A percentile compares a stretch with the other conserved stretches of the same genome.
These are phyloP conservation scores for Trissoscelio sp. DNA, from an alignment of 2,888 invertebrate species.

Conservation along the genomic window DNA sequence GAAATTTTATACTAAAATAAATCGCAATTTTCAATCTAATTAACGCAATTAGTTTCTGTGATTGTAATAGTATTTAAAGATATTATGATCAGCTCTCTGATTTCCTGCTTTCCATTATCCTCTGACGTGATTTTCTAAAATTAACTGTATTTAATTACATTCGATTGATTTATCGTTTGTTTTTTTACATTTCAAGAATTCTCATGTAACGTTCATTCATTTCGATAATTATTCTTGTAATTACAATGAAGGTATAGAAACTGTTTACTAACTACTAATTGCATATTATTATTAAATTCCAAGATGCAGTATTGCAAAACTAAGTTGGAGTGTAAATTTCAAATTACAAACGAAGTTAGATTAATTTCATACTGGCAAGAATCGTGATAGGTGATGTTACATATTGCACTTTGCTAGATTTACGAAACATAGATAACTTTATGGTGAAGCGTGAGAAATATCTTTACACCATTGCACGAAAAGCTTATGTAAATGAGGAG, in stretches of 20 bases:
- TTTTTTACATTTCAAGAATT: constrained; percentile 5
- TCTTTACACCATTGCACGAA: constrained; percentile 29
- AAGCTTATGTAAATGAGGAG: constrained; percentile 27
- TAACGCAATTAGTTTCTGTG: too few species aligned
- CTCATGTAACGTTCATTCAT: background rate
- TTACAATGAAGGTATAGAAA: constrained; percentile 4
- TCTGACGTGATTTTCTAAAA: background rate
- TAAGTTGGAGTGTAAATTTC: constrained; percentile 33
- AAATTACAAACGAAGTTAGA: constrained; percentile 49
- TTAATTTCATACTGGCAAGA: constrained; percentile 49
- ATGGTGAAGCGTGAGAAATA: constrained; percentile 38
- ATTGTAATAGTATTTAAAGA: too few species aligned
- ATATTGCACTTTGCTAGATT: constrained; percentile 43
- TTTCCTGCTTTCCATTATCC: background rate
- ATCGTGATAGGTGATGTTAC: constrained; percentile 44
- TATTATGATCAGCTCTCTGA: background rate
- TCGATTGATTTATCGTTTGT: background rate
- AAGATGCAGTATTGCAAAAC: constrained; percentile 24
- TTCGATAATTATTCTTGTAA: constrained; percentile 11
- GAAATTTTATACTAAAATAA: too few species aligned
- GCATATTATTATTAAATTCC: constrained; percentile 30
- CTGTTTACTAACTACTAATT: constrained; percentile 31
- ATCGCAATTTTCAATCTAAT: too few species aligned
- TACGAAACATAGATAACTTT: constrained; percentile 26
- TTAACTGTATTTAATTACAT: constrained; percentile 1